Evolutionary conservation across 1,140 invertebrate genomes (phyloP).

Genomic region (Calliopsis andreniformis): DNA sequence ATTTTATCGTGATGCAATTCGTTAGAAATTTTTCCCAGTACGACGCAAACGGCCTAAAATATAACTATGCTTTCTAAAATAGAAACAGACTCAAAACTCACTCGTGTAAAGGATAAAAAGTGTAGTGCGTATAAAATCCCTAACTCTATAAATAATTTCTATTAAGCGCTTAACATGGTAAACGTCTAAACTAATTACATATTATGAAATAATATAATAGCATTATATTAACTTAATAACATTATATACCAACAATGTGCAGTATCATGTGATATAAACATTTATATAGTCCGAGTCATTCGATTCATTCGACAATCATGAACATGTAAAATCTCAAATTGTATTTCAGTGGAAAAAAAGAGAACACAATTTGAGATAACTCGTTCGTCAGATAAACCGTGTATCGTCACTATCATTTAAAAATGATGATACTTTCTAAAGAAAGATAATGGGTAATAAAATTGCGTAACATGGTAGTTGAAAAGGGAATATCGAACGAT

Average conservation of each 20-base stretch:
- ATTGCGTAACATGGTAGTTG: conserved; percentile 20
- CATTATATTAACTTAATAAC: conserved; percentile 45
- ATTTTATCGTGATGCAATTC: conserved; percentile 3
- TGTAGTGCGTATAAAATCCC: conserved; percentile 54
- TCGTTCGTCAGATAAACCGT: conserved; percentile 16
- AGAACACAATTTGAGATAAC: conserved; percentile 9
- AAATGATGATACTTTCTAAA: conserved; percentile 18
- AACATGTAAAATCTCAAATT: conserved; percentile 15
- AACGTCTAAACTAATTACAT: conserved; percentile 53
- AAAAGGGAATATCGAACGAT: conserved; percentile 5
- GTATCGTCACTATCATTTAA: conserved; percentile 24
- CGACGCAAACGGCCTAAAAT: conserved; percentile 32
- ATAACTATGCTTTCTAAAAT: conserved; percentile 33
- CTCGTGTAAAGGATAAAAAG: conserved; percentile 53
- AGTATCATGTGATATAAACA: conserved; percentile 28
- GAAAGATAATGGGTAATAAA: conserved; percentile 10
- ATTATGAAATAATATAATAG: conserved; percentile 46
- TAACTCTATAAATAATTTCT: conserved; percentile 59
- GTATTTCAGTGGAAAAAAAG: conserved; percentile 23
- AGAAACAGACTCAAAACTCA: conserved; percentile 47
- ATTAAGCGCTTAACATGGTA: conserved; percentile 59
- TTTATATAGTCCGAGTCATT: conserved; percentile 11
- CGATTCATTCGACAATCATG: conserved; percentile 14
- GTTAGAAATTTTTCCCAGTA: conserved; percentile 14
- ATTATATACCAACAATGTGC: conserved; percentile 49